A percentile compares a stretch with the other conserved stretches of the same genome.
Conservation (phyloP, 2,113 vertebrate species). For the Eubucco bourcierii region DNA sequence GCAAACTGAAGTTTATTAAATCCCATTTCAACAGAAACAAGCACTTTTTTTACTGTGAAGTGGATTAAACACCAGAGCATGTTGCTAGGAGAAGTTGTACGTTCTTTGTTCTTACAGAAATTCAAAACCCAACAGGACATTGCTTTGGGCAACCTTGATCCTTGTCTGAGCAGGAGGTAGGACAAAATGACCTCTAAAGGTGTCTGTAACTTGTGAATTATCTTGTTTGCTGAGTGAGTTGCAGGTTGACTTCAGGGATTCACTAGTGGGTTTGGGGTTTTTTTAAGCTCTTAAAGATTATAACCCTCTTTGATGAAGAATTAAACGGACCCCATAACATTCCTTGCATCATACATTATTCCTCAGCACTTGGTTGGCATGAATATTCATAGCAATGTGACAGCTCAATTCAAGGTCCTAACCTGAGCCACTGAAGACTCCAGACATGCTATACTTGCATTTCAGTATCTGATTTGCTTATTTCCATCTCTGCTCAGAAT, state of each 20-base stretch:
- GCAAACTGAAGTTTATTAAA: background rate
- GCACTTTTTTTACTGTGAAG: background rate
- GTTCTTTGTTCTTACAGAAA: background rate
- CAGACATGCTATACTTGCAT: background rate
- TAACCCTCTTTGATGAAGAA: background rate
- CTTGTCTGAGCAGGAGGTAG: background rate
- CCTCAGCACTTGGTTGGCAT: background rate
- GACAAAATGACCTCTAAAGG: background rate
- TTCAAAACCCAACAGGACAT: background rate
- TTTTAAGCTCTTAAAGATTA: background rate
- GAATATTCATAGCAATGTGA: background rate
- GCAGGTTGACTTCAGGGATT: background rate
- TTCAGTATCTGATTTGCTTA: background rate
- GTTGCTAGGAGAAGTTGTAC: accelerated
- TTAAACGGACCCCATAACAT: background rate
- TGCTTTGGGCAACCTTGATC: background rate
- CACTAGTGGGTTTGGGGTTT: background rate
- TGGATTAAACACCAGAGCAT: background rate
- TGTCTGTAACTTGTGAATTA: background rate
- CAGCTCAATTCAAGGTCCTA: background rate
- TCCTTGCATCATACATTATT: background rate
- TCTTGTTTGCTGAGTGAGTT: background rate
- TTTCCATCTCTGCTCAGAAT: background rate
- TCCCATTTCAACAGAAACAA: background rate
- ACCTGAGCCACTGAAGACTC: background rate